A percentile compares a stretch with the other conserved stretches of the same genome.
phyloP scores from a whole-genome alignment of 2,888 invertebrate genomes.

The Philereme vetulata region DNA sequence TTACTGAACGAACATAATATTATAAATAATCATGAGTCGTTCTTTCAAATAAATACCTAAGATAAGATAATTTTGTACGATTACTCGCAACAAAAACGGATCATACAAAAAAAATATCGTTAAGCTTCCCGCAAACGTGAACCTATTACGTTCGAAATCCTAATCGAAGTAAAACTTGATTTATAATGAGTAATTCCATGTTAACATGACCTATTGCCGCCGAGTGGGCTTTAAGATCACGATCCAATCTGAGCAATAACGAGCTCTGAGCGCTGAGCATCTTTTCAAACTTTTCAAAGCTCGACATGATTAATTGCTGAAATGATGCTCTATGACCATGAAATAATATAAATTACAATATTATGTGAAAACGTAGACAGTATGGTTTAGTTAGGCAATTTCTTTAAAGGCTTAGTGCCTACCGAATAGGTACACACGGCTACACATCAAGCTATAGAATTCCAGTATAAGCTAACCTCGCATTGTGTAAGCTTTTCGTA shows the following conservation, averaged over 20 bases:
- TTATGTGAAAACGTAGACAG: no score
- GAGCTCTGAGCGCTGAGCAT: slow-evolving; percentile 13
- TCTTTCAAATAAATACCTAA: no score
- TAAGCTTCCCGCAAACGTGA: slow-evolving; percentile 6
- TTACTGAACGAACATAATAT: no score
- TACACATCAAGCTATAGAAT: no score
- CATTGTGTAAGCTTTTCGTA: no score
- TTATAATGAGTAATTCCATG: slow-evolving; percentile 14
- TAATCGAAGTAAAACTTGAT: slow-evolving; percentile 10
- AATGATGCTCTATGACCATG: slow-evolving; percentile 5
- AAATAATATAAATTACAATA: not conserved
- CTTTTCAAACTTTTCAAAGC: slow-evolving; percentile 13
- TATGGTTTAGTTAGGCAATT: no score
- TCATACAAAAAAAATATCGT: not conserved
- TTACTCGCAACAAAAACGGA: not conserved
- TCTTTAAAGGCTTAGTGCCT: no score
- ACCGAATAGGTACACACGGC: no score
- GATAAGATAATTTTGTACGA: not conserved
- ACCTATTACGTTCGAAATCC: slow-evolving; percentile 2
- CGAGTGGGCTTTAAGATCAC: slow-evolving; percentile 13
- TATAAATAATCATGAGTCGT: no score
- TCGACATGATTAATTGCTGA: slow-evolving; percentile 13
- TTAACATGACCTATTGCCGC: slow-evolving; percentile 16
- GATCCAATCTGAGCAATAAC: slow-evolving; percentile 19
- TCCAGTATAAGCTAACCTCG: no score